Base-by-base conservation (phyloP, 2,888 invertebrate genomes). In the Cistogaster globosa region DNA sequence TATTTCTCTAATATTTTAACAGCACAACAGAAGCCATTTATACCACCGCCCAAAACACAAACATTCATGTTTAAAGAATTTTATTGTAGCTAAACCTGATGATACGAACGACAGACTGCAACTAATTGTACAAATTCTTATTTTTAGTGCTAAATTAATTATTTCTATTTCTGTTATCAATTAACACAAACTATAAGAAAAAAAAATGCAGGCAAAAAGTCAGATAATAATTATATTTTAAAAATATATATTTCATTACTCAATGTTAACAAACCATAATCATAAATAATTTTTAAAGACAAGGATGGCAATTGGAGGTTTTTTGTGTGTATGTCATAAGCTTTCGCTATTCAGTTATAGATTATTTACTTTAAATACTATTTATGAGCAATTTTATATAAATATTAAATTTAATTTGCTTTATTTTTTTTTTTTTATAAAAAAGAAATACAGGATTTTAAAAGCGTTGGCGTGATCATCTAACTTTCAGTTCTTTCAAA, bases 31-130 rank as follows among this genome's bases (percentile, higher is more conserved):
- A 96, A 91, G 0, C 97, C 97, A 68, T 95, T 95, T 0, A 96
- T 94, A 3, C 97, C 97, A 2, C 95, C 96, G 16, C 97, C 97
- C 69, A 97, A 91, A n/a, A 97, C 94, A 36, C 86, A 87, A 14
- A 87, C 81, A 67, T 84, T 86, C 88, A 88, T 88, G 71, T 75
- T 76, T 2, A 9, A 12, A 2, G 0, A 11, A 22, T 53, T 36
- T 38, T 18, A 20, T 45, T 68, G 36, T 14, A 36, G 7, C 9
- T 38, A 45, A 67, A 68, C 51, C 32, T 60, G 11, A 60, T 45
- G 12, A 22, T 22, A 7, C 22, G 16, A 45, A n/a, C 45, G n/a
- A 42, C 12, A 9, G 11, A 71, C 7, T 67, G 58, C 36, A 51
- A 85, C 82, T 85, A 60, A 69, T 48, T 65, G n/a, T 9, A 7